Percentiles rank a stretch among this genome's conserved stretches.
phyloP scores from a whole-genome alignment of 2,797 vertebrate species.

The Neopelma chrysocephalum region DNA sequence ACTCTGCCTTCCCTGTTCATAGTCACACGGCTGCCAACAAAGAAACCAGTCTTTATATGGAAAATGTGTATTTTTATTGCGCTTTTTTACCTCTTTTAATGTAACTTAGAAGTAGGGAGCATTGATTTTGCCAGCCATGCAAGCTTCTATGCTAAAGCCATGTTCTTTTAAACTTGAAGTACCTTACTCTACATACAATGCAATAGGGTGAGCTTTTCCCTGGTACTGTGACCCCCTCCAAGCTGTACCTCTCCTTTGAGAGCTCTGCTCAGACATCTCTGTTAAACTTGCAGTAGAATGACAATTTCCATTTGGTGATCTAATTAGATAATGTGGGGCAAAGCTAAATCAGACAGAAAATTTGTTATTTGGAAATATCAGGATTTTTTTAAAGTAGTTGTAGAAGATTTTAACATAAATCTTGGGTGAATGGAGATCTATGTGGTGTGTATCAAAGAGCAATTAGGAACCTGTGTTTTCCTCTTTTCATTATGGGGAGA shows the following conservation, averaged over 20 bases:
- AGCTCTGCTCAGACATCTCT: background rate
- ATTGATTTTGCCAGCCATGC: background rate
- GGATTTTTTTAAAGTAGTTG: background rate
- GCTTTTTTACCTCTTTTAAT: background rate
- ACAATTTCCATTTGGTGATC: background rate
- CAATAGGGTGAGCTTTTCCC: background rate
- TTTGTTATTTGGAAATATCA: background rate
- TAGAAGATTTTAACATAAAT: background rate
- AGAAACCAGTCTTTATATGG: background rate
- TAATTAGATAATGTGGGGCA: background rate
- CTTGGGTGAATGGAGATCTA: background rate
- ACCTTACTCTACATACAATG: background rate
- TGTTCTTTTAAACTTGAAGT: background rate
- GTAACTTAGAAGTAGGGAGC: background rate
- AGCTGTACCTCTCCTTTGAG: background rate
- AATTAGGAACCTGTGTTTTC: background rate
- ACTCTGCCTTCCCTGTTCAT: background rate
- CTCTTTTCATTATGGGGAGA: background rate
- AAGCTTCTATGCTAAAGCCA: background rate
- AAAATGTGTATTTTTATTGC: background rate
- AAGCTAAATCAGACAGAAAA: background rate
- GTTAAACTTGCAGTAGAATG: background rate
- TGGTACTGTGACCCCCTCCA: background rate
- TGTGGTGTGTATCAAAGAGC: background rate
- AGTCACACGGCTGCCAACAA: background rate